These are phyloP conservation scores for Phaetusa simplex DNA, from an alignment of 2,113 vertebrate genomes.

Conservation along the genomic window DNA sequence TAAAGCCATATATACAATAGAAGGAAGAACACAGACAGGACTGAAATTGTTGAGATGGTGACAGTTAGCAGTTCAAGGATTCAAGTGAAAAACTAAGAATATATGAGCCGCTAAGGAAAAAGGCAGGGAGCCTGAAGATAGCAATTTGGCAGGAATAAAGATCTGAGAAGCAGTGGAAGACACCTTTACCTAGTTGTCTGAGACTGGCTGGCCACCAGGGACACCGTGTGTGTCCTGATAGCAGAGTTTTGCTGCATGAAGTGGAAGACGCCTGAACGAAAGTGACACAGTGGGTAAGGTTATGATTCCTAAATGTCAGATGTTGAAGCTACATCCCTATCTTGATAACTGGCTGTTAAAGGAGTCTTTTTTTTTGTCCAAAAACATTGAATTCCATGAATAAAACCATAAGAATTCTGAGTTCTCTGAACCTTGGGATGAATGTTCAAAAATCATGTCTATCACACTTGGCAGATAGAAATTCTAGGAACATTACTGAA, in stretches of 20 bases:
- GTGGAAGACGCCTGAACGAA: background rate
- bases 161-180: background rate
- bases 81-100: background rate
- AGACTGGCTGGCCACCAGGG: background rate
- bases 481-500: accelerated
- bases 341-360: background rate
- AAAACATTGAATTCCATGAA: background rate
- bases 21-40: background rate
- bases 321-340: background rate
- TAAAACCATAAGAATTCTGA: background rate
- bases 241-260: background rate
- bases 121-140: background rate
- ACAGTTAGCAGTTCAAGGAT: background rate
- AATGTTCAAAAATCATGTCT: background rate
- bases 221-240: background rate
- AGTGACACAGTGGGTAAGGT: background rate
- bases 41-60: background rate
- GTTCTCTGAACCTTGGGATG: background rate
- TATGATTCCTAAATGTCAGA: background rate
- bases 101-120: background rate
- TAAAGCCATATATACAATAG: background rate
- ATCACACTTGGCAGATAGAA: accelerated
- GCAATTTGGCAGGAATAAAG: background rate
- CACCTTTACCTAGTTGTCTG: background rate
- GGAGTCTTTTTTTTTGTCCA: background rate